Conservation (phyloP, 2,113 vertebrate species). For the Cyanoderma ruficeps region DNA sequence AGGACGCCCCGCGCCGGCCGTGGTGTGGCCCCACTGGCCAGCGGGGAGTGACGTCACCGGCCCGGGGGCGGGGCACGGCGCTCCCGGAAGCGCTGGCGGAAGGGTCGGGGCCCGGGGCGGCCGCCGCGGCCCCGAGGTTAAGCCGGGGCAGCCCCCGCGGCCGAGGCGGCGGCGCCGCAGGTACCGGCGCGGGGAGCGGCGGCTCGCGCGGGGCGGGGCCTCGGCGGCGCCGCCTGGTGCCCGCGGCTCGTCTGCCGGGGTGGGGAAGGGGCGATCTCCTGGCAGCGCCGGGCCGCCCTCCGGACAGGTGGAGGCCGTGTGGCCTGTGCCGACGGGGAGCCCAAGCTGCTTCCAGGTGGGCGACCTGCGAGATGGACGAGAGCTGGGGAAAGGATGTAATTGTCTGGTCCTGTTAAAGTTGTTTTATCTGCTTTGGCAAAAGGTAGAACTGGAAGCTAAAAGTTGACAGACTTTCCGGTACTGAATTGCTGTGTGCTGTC, state of each 20-base stretch:
- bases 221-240: not conserved
- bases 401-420: not conserved
- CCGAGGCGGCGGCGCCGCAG: not conserved
- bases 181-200: not conserved
- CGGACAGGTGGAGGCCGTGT: fast-evolving
- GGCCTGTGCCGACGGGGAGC: too few relatives aligned
- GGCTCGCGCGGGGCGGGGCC: too few relatives aligned
- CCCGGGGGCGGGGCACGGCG: too few relatives aligned
- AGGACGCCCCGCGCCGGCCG: not conserved
- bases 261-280: not conserved
- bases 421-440: not conserved
- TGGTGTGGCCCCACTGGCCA: not conserved
- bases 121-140: too few relatives aligned
- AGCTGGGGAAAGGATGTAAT: not conserved
- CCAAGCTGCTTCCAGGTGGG: not conserved
- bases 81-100: too few relatives aligned
- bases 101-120: too few relatives aligned
- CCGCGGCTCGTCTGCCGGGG: not conserved
- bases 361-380: not conserved
- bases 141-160: not conserved
- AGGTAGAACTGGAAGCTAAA: not conserved
- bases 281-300: too few relatives aligned
- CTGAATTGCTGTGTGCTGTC: too few relatives aligned
- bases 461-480: fast-evolving
- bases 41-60: not conserved